Evolutionary conservation across 2,797 vertebrate genomes (phyloP), one percentile per base, ranked within the genome.

Genomic region (Diglossa cyanea): DNA sequence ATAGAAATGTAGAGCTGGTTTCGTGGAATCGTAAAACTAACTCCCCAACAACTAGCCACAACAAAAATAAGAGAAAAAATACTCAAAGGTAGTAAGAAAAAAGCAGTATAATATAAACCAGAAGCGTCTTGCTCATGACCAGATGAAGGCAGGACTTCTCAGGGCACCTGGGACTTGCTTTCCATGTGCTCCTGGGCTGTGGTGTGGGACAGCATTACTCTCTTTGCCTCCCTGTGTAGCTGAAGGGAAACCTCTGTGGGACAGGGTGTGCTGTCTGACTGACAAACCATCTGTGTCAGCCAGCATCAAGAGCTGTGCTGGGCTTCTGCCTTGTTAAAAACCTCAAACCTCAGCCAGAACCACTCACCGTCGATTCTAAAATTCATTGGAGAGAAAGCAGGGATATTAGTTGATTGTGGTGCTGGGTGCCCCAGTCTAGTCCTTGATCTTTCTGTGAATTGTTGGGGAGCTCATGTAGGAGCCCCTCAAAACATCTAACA

Each of bases 161-260:
- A 2, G 6, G 21, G 31, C 10, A 2, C 11, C 31, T 70, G 45
- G 37, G 47, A 37, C 17, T 62, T 33, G 2, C 55, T 92, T 57
- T 81, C 10, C 10, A 1, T 31, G 51, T 4, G 5, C n/a, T 79
- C 9, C 31, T 3, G 6, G 24, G 16, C 23, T 54, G 10, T 13
- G 19, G 13, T 2, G 2, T 65, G 28, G 60, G 35, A 20, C 0
- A 1, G 19, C 2, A 1, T 70, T 50, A 6, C 10, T 74, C 13
- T 23, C 4, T 8, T 33, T 79, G 18, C 19, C 19, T 4, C 11
- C 9, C 25, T 0, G 2, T 11, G 2, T 4, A 50, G 51, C 45
- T 2, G 1, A 31, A 54, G 82, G 14, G 40, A 78, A 91, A 28
- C 23, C 37, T 65, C 35, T 68, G 26, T 3, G 5, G 55, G 18